Percentiles rank a stretch among this genome's conserved stretches.
phyloP scores from a whole-genome alignment of 2,113 vertebrate genomes.

The Lycaon pictus region DNA sequence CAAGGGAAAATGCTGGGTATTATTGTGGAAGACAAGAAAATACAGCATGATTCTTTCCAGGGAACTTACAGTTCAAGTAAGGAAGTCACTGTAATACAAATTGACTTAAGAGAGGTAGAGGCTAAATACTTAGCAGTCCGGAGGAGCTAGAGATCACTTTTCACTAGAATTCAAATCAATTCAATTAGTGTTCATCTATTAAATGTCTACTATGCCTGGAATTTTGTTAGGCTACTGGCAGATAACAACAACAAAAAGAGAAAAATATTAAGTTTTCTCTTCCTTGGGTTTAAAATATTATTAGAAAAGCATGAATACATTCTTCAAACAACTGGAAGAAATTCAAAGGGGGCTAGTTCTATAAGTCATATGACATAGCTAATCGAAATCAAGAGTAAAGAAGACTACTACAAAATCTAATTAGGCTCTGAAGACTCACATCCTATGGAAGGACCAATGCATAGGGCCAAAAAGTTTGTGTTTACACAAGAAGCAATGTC shows the following conservation, averaged over 20 bases:
- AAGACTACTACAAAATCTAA: neutral
- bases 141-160: neutral
- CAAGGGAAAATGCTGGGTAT: neutral
- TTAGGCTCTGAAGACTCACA: neutral
- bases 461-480: neutral
- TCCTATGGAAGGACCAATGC: neutral
- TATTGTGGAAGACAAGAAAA: neutral
- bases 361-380: neutral
- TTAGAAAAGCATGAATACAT: neutral
- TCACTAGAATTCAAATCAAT: constrained; percentile 21
- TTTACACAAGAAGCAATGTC: neutral
- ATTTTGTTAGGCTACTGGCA: neutral
- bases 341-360: neutral
- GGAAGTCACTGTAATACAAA: neutral
- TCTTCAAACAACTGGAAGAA: neutral
- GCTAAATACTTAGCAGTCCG: neutral
- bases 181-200: neutral
- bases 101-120: neutral
- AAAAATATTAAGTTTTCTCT: neutral
- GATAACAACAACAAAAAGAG: neutral
- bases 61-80: neutral
- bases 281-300: neutral
- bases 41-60: neutral
- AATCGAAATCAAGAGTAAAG: neutral
- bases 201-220: neutral